Evolutionary conservation across 37 sponge, comb jelly and placozoan genomes (phyloP).

Genomic region (Cliona cf. orientalis): DNA sequence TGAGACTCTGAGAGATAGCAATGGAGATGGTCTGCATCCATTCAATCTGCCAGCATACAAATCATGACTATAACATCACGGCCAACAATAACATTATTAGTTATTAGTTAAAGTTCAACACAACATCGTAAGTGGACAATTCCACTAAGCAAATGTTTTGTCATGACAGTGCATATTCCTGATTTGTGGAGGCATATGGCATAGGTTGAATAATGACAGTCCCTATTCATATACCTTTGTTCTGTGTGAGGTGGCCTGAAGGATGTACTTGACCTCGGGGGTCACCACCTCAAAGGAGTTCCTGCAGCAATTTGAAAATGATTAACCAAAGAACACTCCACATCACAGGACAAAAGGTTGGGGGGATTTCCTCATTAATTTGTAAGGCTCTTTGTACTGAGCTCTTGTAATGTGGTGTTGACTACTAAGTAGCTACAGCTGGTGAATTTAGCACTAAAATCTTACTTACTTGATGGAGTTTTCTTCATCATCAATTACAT

Average conservation of each 20-base stretch:
- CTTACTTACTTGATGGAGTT: constrained; percentile 28
- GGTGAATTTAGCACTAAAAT: neutral
- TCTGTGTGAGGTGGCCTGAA: constrained; percentile 43
- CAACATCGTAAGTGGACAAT: neutral
- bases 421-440: neutral
- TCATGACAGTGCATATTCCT: neutral
- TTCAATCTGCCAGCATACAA: constrained; percentile 30
- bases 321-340: too few species aligned
- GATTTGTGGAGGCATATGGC: neutral
- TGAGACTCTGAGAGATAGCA: constrained; percentile 35
- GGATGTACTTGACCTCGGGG: constrained; percentile 45
- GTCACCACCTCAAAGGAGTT: constrained; percentile 42
- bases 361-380: too few species aligned
- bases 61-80: too few species aligned
- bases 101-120: too few species aligned
- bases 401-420: neutral
- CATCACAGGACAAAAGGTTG: too few species aligned
- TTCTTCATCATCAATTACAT: constrained; percentile 27
- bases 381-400: too few species aligned
- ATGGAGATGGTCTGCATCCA: constrained; percentile 51
- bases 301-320: too few species aligned
- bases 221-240: constrained; percentile 27
- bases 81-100: too few species aligned
- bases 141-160: neutral
- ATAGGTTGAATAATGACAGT: too few species aligned